Percentiles rank a stretch among this genome's conserved stretches.
Evolutionary conservation across 2,888 invertebrate species (phyloP).

Genomic region (Stenichneumon culpator): DNA sequence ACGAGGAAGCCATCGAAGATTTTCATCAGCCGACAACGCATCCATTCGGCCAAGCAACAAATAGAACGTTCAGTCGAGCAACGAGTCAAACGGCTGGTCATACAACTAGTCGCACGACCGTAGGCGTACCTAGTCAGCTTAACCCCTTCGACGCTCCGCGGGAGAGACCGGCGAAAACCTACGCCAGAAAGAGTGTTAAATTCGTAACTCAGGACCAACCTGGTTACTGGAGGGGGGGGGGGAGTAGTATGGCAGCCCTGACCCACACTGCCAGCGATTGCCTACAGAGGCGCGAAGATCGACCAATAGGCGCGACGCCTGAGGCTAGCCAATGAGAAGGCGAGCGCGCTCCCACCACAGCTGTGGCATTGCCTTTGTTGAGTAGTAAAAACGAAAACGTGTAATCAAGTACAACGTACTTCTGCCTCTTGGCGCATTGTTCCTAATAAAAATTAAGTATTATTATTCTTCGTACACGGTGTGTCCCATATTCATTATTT

Average conservation of each 20-base stretch:
- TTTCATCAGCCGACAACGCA: background rate
- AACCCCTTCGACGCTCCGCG: background rate
- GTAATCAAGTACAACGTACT: too few relatives aligned
- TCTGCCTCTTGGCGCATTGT: too few relatives aligned
- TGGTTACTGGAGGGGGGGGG: background rate
- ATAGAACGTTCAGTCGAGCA: background rate
- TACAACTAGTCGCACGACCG: background rate
- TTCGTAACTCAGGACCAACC: background rate
- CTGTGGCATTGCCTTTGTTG: too few relatives aligned
- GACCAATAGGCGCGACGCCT: too few relatives aligned
- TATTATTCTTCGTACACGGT: too few relatives aligned
- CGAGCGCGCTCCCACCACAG: too few relatives aligned
- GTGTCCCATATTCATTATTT: too few relatives aligned
- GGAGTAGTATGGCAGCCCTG: background rate
- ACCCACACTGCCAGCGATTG: background rate
- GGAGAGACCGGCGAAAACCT: background rate
- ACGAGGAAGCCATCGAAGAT: conserved; percentile 14
- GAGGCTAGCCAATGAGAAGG: too few relatives aligned
- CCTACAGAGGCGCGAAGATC: too few relatives aligned
- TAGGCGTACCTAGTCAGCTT: background rate
- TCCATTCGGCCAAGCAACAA: background rate
- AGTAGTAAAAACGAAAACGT: too few relatives aligned
- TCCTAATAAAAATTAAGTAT: too few relatives aligned
- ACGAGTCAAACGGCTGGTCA: background rate
- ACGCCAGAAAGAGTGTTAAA: background rate